A percentile compares a stretch with the other conserved stretches of the same genome.
These are phyloP conservation scores for Drosophila paulistorum DNA, from an alignment of 1,140 invertebrate species.

Conservation along the genomic window DNA sequence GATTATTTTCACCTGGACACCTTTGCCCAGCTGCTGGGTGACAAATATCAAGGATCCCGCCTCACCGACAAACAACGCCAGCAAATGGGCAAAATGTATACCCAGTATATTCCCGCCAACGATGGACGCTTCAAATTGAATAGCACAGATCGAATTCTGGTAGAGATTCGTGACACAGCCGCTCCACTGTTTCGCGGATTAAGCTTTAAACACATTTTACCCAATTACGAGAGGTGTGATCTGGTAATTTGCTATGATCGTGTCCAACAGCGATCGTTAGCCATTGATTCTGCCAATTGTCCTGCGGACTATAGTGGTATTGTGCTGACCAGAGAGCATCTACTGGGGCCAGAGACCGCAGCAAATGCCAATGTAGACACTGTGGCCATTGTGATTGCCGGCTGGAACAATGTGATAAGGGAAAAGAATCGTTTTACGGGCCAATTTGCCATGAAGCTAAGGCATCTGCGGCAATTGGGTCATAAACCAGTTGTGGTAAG, in stretches of 20 bases:
- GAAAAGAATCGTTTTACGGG: conserved; percentile 82
- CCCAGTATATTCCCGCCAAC: conserved; percentile 82
- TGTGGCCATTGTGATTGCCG: conserved; percentile 83
- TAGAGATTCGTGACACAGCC: conserved; percentile 82
- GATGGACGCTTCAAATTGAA: conserved; percentile 82
- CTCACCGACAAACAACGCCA: conserved; percentile 75
- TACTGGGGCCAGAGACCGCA: conserved; percentile 70
- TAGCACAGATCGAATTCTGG: conserved; percentile 82
- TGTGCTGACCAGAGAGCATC: conserved; percentile 66
- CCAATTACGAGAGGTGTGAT: conserved; percentile 84
- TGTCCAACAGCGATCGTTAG: conserved; percentile 35
- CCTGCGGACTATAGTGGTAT: conserved; percentile 68
- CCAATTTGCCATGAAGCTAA: conserved; percentile 83
- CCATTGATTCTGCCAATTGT: conserved; percentile 26
- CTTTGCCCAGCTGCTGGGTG: conserved; percentile 83
- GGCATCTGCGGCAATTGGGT: conserved; percentile 85
- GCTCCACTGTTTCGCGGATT: conserved; percentile 54
- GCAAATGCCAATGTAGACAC: conserved; percentile 66
- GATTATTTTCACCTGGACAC: conserved; percentile 85
- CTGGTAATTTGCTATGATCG: conserved; percentile 72
- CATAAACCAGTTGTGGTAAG: conserved; percentile 85
- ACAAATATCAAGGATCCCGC: conserved; percentile 84
- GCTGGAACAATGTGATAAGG: conserved; percentile 81
- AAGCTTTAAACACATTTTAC: conserved; percentile 84
- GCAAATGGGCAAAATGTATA: conserved; percentile 83